Conservation (phyloP, 2,113 vertebrate genomes). For the Stercorarius parasiticus region DNA sequence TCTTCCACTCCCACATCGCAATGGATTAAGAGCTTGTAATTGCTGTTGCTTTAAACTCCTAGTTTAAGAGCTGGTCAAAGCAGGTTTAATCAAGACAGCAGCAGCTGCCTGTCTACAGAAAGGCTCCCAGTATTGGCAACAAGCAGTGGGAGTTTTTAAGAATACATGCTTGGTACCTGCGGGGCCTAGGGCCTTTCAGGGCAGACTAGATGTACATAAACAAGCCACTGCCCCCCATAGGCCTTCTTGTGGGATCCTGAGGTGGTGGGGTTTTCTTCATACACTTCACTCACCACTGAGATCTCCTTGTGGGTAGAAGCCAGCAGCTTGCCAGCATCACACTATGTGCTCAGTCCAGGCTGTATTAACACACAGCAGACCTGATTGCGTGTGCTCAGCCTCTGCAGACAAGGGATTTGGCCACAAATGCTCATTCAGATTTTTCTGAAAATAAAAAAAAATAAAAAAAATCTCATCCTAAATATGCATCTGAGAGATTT, state of each 20-base stretch:
- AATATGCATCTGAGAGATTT: neutral
- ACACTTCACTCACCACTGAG: accelerated
- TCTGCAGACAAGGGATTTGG: neutral
- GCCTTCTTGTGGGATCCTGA: neutral
- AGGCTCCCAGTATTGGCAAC: neutral
- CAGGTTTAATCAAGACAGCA: neutral
- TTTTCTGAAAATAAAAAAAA: neutral
- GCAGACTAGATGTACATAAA: neutral
- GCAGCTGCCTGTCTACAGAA: neutral
- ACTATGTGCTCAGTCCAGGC: neutral
- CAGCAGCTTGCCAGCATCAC: neutral
- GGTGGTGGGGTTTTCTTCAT: accelerated
- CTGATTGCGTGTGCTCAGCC: accelerated
- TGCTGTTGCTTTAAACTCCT: slow-evolving; percentile 2
- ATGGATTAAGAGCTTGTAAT: slow-evolving; percentile 34
- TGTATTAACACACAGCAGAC: neutral
- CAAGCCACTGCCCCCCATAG: neutral
- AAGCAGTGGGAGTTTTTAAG: neutral
- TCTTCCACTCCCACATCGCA: neutral
- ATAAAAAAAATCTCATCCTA: neutral
- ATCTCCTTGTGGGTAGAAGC: neutral
- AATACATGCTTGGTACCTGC: neutral
- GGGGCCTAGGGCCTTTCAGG: neutral
- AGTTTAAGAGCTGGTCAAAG: neutral
- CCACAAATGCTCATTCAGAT: neutral